Percentiles rank a stretch among this genome's conserved stretches.
Conservation (phyloP, 2,113 vertebrate genomes). For the Sakesphorus luctuosus region DNA sequence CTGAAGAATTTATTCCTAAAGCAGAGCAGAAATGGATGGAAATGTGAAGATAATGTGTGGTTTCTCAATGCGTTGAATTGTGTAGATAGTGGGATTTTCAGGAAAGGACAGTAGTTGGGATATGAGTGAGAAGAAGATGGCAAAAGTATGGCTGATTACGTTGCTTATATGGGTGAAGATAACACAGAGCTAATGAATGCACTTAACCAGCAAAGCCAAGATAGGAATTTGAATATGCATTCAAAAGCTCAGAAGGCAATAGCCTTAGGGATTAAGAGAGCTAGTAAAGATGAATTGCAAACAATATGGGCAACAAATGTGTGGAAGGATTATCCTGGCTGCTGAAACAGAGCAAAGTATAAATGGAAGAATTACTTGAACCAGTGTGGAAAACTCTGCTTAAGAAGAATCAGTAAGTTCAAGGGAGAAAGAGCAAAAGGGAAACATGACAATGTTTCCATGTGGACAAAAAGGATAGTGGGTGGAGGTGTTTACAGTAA, state of each 20-base stretch:
- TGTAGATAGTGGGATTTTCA: background rate
- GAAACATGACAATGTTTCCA: background rate
- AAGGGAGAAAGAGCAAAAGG: background rate
- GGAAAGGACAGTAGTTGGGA: background rate
- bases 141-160: background rate
- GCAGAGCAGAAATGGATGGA: background rate
- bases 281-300: background rate
- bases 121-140: background rate
- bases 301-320: background rate
- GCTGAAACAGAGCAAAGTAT: background rate
- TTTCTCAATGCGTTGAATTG: background rate
- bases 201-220: background rate
- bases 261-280: background rate
- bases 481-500: background rate
- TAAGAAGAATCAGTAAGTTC: background rate
- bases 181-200: background rate
- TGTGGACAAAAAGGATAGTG: background rate
- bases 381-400: background rate
- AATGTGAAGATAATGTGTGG: background rate
- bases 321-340: background rate
- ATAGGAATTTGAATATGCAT: background rate
- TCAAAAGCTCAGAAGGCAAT: background rate
- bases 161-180: background rate
- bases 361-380: background rate
- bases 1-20: background rate